Evolutionary conservation across 2,113 vertebrate species (phyloP).

Genomic region (Opisthocomus hoazin): DNA sequence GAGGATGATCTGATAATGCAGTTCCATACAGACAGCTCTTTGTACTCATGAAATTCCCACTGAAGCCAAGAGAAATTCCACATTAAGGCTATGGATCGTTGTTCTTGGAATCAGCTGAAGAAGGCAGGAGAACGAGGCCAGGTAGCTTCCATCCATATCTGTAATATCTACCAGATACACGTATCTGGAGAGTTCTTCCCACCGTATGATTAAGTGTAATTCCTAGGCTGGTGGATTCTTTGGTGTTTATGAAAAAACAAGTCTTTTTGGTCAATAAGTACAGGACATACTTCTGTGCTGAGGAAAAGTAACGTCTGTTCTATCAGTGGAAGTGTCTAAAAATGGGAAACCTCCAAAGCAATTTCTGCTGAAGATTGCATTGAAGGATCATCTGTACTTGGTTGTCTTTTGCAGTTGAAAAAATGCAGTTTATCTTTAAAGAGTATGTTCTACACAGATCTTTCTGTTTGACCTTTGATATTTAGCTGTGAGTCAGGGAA

Average conservation of each 20-base stretch:
- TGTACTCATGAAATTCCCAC: not conserved
- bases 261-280: not conserved
- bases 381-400: not conserved
- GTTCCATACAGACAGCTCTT: not conserved
- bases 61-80: constrained; percentile 1
- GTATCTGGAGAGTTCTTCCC: not conserved
- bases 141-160: not conserved
- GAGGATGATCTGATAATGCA: not conserved
- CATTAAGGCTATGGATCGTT: not conserved
- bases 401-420: not conserved
- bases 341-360: not conserved
- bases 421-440: not conserved
- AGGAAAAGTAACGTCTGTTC: not conserved
- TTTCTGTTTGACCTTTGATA: not conserved
- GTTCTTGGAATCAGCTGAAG: not conserved
- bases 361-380: not conserved
- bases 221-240: not conserved
- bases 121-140: not conserved
- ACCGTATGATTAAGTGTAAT: not conserved
- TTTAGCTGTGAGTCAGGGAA: not conserved
- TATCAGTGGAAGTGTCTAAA: not conserved
- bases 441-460: not conserved
- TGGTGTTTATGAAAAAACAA: not conserved
- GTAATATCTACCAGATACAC: not conserved
- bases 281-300: not conserved